Evolutionary conservation across 2,113 vertebrate genomes (phyloP).

Genomic region (Clarias magur): DNA sequence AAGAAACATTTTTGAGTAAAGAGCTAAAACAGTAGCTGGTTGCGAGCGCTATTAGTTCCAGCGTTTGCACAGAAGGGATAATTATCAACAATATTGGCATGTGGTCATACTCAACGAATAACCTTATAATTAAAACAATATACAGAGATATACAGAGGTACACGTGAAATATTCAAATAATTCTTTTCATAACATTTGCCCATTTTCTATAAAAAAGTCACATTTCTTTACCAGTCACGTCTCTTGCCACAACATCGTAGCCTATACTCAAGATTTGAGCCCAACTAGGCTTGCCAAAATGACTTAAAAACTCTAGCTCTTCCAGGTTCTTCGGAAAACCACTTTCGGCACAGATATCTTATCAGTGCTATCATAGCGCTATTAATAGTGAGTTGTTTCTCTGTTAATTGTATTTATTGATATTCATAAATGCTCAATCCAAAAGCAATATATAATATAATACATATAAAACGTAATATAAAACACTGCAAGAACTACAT

Average conservation of each 20-base stretch:
- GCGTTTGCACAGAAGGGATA: slow-evolving; percentile 51
- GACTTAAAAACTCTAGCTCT: neutral
- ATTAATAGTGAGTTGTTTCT: neutral
- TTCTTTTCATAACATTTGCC: slow-evolving; percentile 16
- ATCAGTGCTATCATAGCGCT: neutral
- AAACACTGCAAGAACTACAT: neutral
- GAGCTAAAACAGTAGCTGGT: slow-evolving; percentile 47
- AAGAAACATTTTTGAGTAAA: slow-evolving; percentile 28
- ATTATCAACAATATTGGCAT: slow-evolving; percentile 60
- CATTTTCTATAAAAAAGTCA: neutral
- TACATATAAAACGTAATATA: too few relatives aligned
- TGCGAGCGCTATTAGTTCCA: slow-evolving; percentile 56
- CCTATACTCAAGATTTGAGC: too few relatives aligned
- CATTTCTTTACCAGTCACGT: neutral
- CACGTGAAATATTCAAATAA: neutral
- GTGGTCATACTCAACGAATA: slow-evolving; percentile 51
- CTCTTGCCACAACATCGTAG: neutral
- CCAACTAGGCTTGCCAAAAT: neutral
- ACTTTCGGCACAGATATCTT: neutral
- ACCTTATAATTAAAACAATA: slow-evolving; percentile 54
- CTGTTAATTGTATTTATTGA: too few relatives aligned
- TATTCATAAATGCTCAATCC: neutral
- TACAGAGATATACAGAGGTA: neutral
- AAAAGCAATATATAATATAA: neutral
- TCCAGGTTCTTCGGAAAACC: neutral